phyloP scores from a whole-genome alignment of 2,888 invertebrate species.

The Drosophila silvestris region DNA sequence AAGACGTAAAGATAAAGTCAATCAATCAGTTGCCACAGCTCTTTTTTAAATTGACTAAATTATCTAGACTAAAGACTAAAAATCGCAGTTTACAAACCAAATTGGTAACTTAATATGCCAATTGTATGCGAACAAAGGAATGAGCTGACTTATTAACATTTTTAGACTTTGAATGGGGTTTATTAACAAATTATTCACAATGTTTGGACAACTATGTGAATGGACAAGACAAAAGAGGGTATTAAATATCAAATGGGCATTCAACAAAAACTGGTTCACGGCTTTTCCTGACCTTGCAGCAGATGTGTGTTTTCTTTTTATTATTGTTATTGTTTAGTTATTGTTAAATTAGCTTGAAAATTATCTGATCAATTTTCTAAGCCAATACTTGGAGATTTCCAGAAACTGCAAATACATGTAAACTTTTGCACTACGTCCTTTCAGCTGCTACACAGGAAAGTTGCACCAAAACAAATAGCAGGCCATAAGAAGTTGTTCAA shows the following conservation, averaged over 20 bases:
- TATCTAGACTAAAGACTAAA: constrained; percentile 59
- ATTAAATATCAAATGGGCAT: constrained; percentile 39
- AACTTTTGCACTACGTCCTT: constrained; percentile 58
- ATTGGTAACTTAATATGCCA: constrained; percentile 67
- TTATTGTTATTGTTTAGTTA: constrained; percentile 25
- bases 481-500: constrained; percentile 80
- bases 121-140: constrained; percentile 52
- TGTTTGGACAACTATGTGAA: constrained; percentile 37
- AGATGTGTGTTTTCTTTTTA: constrained; percentile 6
- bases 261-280: constrained; percentile 40
- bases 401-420: constrained; percentile 53
- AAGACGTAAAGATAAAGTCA: constrained; percentile 69
- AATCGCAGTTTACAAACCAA: constrained; percentile 55
- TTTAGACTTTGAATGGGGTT: constrained; percentile 43
- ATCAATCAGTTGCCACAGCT: constrained; percentile 73
- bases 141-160: constrained; percentile 35
- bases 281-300: constrained; percentile 2
- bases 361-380: constrained; percentile 73
- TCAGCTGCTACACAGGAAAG: constrained; percentile 21
- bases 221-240: constrained; percentile 38
- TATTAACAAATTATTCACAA: constrained; percentile 62
- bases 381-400: constrained; percentile 54
- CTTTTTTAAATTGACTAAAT: constrained; percentile 71
- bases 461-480: constrained; percentile 71
- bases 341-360: constrained; percentile 77